Base-by-base conservation (phyloP, 2,113 vertebrate species). In the Pampusana beccarii region DNA sequence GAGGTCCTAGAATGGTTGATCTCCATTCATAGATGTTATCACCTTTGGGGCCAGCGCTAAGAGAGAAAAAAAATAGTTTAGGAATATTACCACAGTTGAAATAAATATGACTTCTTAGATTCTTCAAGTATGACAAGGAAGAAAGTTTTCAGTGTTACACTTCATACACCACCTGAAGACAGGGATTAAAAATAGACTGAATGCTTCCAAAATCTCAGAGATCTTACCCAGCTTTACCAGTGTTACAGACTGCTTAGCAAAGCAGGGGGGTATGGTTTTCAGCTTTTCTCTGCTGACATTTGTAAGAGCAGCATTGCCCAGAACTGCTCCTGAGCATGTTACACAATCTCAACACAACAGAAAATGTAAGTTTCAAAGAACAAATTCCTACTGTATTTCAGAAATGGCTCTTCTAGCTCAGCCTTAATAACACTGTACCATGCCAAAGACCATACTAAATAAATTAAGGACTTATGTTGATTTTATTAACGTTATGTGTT, bases 21-120 rank as follows among this genome's bases (percentile, higher is more conserved):
- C 99, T 98, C 99, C 99, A 99, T 97, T 99, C 99, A 14, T 99
- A 99, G 97, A 99, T 99, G 98, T 99, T 99, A 94, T 99, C 99
- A 72, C 99, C 99, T 98, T 99, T 99, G 60, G 99, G 99, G 58
- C 99, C 99, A 97, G 99, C 99, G 5, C 99, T 99, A 96, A 46
- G 29, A 95, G 48, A 83, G 6, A 93, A 78, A 62, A 75, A 82
- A 3, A 75, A 81, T 5, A 0, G 46, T 57, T 96, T 60, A 86
- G 42, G 78, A 93, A 62, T 50, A 82, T 28, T 46, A 60, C 13
- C 34, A 78, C 38, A 80, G 53, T 38, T 89, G 42, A 78, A 53
- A 81, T 65, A 81, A 91, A 81, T 50, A 86, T 0, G 2, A 82
- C 16, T 21, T 82, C 21, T 87, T 70, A 34, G 17, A 87, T 82